Percentiles rank a stretch among this genome's conserved stretches.
These are phyloP conservation scores for Drosophila busckii DNA, from an alignment of 1,140 invertebrate genomes.

Conservation along the genomic window DNA sequence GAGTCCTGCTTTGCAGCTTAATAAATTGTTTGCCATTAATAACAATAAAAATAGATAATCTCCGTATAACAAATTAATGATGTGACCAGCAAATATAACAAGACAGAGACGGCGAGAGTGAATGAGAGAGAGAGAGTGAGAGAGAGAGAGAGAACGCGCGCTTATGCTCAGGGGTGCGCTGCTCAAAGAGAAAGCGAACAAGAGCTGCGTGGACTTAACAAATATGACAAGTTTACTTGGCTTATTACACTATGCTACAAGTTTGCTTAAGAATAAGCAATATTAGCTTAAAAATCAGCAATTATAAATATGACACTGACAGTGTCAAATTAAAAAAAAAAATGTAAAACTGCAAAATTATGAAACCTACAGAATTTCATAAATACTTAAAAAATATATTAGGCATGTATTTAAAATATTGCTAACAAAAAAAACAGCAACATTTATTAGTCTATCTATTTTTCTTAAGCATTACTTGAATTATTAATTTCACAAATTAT, in stretches of 20 bases:
- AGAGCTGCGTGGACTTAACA: conserved; percentile 12
- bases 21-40: conserved; percentile 79
- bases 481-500: too few relatives aligned
- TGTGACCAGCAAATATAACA: conserved; percentile 35
- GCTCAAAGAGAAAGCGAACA: conserved; percentile 6
- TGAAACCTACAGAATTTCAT: too few relatives aligned
- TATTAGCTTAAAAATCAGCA: too few relatives aligned
- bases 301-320: not conserved
- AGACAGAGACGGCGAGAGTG: conserved; percentile 11
- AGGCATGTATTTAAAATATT: too few relatives aligned
- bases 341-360: too few relatives aligned
- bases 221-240: conserved; percentile 58
- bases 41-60: conserved; percentile 79
- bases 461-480: too few relatives aligned
- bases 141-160: not conserved
- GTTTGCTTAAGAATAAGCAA: not conserved
- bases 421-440: too few relatives aligned
- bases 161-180: conserved; percentile 10
- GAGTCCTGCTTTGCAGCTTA: conserved; percentile 50
- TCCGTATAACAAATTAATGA: conserved; percentile 79
- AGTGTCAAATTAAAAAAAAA: too few relatives aligned
- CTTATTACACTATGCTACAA: conserved; percentile 42
- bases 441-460: too few relatives aligned
- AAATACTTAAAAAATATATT: too few relatives aligned
- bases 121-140: conserved; percentile 4